Percentiles rank a stretch among this genome's conserved stretches.
phyloP scores from a whole-genome alignment of 2,113 vertebrate genomes.

The Camelus bactrianus region DNA sequence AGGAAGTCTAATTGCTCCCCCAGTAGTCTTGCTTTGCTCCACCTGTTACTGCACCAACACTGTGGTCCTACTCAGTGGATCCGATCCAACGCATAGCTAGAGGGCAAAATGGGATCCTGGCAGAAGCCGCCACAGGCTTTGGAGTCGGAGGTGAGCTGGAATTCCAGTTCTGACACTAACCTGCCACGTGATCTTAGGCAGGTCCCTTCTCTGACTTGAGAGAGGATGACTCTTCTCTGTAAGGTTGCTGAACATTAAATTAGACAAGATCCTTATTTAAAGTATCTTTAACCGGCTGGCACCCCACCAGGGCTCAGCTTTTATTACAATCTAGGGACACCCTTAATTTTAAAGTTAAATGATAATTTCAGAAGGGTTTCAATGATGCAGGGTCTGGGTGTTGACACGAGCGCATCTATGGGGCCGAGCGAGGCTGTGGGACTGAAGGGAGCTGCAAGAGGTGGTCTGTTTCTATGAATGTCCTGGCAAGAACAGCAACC shows the following conservation, averaged over 20 bases:
- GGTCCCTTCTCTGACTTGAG: neutral
- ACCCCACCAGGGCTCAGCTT: neutral
- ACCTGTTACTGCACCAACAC: neutral
- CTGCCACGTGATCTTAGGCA: neutral
- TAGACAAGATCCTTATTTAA: neutral
- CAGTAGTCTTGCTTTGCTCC: neutral
- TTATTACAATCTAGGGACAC: neutral
- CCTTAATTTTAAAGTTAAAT: neutral
- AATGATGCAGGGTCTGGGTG: neutral
- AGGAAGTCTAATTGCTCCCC: neutral
- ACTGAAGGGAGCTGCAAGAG: neutral
- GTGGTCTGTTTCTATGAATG: neutral
- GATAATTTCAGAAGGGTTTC: neutral
- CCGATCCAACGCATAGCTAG: neutral
- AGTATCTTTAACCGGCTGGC: neutral
- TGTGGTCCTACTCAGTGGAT: fast-evolving
- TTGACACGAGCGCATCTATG: fast-evolving
- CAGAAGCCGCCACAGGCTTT: neutral
- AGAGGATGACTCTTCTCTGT: neutral
- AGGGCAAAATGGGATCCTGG: neutral
- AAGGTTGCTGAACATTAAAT: neutral
- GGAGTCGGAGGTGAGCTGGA: neutral
- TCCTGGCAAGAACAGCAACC: neutral
- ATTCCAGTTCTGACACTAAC: neutral
- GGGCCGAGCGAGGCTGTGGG: neutral